Conservation (phyloP, 2,797 vertebrate species). For the Mareca penelope region DNA sequence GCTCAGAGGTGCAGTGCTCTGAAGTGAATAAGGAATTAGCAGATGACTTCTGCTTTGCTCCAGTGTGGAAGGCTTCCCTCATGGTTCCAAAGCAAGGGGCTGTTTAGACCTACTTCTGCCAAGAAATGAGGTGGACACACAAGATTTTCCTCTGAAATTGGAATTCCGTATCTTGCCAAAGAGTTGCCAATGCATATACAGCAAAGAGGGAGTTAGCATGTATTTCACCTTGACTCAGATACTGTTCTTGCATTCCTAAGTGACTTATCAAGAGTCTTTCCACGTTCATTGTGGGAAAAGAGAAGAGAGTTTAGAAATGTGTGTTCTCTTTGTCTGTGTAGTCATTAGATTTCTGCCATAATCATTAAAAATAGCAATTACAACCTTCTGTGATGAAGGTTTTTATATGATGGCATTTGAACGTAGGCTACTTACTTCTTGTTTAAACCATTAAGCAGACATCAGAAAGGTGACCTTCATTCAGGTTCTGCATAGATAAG, state of each 20-base stretch:
- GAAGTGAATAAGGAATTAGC: background rate
- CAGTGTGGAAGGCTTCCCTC: background rate
- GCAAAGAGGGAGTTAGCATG: background rate
- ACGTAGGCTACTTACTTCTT: background rate
- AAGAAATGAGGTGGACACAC: background rate
- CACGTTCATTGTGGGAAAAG: background rate
- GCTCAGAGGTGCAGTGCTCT: background rate
- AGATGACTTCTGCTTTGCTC: background rate
- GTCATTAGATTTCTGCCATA: background rate
- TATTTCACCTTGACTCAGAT: background rate
- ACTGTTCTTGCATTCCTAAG: background rate
- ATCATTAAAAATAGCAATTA: background rate
- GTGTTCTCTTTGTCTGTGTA: background rate
- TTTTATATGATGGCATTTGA: background rate
- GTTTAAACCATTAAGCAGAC: background rate
- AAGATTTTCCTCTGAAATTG: background rate
- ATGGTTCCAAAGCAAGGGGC: background rate
- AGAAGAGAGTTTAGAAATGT: background rate
- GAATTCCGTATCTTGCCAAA: background rate
- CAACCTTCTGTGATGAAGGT: background rate
- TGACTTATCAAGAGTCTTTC: background rate
- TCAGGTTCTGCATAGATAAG: background rate
- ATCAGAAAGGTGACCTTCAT: background rate
- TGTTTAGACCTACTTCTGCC: background rate
- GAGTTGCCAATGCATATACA: background rate